A percentile compares a stretch with the other conserved stretches of the same genome.
These are phyloP conservation scores for Anagrus nilaparvatae DNA, from an alignment of 1,140 invertebrate species.

Conservation along the genomic window DNA sequence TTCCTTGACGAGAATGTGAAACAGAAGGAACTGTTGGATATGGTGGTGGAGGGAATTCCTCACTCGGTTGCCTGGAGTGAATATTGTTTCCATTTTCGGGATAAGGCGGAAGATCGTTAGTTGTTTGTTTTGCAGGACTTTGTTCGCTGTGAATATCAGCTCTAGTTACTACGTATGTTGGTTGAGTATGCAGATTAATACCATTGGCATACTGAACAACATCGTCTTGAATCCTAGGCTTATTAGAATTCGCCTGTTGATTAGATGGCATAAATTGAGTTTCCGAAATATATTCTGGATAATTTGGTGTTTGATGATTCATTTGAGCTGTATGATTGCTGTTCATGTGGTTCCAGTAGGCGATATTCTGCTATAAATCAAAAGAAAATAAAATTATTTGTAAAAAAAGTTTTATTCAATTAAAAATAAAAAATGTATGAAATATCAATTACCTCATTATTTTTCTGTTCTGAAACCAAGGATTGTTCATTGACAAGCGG, in stretches of 20 bases:
- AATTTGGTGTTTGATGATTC: constrained; percentile 27
- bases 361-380: constrained; percentile 20
- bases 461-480: constrained; percentile 25
- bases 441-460: constrained; percentile 6
- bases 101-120: constrained; percentile 30
- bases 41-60: constrained; percentile 59
- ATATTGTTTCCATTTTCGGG: constrained; percentile 33
- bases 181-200: constrained; percentile 37
- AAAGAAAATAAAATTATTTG: constrained; percentile 3
- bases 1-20: constrained; percentile 71
- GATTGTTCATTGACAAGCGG: constrained; percentile 34
- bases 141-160: constrained; percentile 75
- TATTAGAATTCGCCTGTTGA: constrained; percentile 42
- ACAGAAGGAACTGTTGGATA: constrained; percentile 65
- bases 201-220: constrained; percentile 46
- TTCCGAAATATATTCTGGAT: constrained; percentile 43
- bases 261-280: constrained; percentile 56
- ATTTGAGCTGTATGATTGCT: constrained; percentile 13
- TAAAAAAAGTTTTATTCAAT: background rate
- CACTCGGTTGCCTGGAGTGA: constrained; percentile 37
- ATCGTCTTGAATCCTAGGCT: constrained; percentile 40
- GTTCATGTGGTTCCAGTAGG: constrained; percentile 34
- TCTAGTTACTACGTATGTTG: constrained; percentile 55
- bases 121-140: constrained; percentile 47
- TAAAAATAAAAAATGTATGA: background rate